phyloP scores from a whole-genome alignment of 2,888 invertebrate species.

The Campoplex nolae region DNA sequence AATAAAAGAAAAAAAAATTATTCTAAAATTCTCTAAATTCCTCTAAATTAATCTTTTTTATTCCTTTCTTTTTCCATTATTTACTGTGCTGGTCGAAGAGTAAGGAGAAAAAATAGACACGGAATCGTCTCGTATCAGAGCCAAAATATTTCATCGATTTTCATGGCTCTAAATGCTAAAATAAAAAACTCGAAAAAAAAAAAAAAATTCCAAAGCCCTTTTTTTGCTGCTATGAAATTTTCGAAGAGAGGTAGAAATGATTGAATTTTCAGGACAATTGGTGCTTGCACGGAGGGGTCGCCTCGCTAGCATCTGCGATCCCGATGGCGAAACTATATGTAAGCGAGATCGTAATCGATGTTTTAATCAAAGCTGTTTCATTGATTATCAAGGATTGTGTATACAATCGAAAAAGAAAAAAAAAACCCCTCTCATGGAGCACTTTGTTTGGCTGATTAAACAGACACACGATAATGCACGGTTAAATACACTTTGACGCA shows the following conservation, averaged over 20 bases:
- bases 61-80: no score
- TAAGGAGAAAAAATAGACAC: no score
- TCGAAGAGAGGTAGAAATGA: constrained; percentile 31
- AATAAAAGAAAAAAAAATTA: no score
- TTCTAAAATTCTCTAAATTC: no score
- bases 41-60: no score
- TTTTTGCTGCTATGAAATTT: neutral
- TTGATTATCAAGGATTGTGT: constrained; percentile 66
- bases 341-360: constrained; percentile 84
- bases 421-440: constrained; percentile 31
- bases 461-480: constrained; percentile 16
- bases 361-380: constrained; percentile 52
- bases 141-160: no score
- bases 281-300: constrained; percentile 83
- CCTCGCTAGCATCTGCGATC: constrained; percentile 88
- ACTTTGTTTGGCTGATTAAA: constrained; percentile 10
- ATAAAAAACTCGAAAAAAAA: neutral
- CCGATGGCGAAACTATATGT: constrained; percentile 89
- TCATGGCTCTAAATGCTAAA: neutral
- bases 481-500: neutral
- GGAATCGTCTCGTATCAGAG: no score
- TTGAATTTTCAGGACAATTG: constrained; percentile 82
- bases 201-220: neutral
- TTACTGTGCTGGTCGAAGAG: no score
- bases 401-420: constrained; percentile 1